These are phyloP conservation scores for Ormyrus labotus DNA, from an alignment of 2,888 invertebrate species.

Conservation along the genomic window DNA sequence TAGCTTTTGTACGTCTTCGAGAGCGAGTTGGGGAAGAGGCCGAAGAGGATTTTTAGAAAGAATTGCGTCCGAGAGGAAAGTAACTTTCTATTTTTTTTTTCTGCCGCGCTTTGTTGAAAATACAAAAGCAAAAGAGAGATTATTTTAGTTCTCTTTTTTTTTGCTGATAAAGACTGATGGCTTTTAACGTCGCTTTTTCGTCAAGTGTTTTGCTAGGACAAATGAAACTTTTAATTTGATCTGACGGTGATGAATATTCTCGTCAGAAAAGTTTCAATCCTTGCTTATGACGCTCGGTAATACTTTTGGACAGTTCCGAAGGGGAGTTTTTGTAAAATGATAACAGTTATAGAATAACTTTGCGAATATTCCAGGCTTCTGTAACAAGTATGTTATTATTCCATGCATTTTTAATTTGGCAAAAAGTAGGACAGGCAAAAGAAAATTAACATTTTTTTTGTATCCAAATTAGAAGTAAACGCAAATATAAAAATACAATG, in stretches of 20 bases:
- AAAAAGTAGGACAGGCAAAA: too few species aligned
- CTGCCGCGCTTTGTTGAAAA: background rate
- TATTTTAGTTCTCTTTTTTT: background rate
- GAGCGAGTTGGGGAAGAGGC: background rate
- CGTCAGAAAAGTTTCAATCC: too few species aligned
- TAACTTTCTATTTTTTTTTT: constrained; percentile 24
- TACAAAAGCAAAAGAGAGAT: background rate
- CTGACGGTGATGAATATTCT: background rate
- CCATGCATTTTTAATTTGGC: too few species aligned
- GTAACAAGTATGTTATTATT: too few species aligned
- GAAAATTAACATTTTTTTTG: too few species aligned
- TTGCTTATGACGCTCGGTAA: background rate
- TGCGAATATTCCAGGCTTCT: too few species aligned
- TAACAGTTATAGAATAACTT: background rate
- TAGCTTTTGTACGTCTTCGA: background rate
- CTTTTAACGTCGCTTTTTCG: constrained; percentile 8
- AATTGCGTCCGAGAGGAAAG: background rate
- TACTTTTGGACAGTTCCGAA: background rate
- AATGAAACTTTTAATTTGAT: constrained; percentile 6
- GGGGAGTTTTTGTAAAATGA: background rate
- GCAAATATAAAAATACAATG: too few species aligned
- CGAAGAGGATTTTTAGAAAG: background rate
- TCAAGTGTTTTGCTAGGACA: background rate
- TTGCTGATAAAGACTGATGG: constrained; percentile 20
- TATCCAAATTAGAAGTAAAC: too few species aligned